These are phyloP conservation scores for Torymus texanus DNA, from an alignment of 2,888 invertebrate genomes.

Conservation along the genomic window DNA sequence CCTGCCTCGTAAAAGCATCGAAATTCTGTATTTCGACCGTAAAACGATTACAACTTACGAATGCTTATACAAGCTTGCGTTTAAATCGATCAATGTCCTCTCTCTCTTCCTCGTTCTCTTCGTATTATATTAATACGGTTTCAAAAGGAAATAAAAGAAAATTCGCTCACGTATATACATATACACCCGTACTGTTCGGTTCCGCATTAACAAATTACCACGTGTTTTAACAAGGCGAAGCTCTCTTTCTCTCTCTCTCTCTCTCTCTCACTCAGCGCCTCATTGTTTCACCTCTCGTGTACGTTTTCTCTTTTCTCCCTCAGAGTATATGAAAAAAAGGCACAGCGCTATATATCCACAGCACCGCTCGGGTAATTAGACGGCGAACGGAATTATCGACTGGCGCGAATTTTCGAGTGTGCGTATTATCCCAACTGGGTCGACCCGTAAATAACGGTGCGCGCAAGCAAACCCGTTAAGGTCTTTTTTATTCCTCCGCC, in stretches of 20 bases:
- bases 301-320: neutral
- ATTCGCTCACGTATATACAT: too few relatives aligned
- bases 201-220: conserved; percentile 37
- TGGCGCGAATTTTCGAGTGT: neutral
- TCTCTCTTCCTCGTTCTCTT: too few relatives aligned
- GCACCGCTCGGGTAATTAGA: neutral
- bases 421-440: neutral
- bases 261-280: neutral
- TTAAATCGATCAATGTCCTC: too few relatives aligned
- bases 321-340: too few relatives aligned
- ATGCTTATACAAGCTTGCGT: too few relatives aligned
- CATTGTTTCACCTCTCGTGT: neutral
- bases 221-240: neutral
- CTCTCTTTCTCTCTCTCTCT: neutral
- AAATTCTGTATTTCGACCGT: too few relatives aligned
- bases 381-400: neutral
- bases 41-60: too few relatives aligned
- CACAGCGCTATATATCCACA: neutral
- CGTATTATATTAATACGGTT: too few relatives aligned
- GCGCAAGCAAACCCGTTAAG: neutral
- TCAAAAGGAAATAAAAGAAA: too few relatives aligned
- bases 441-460: neutral
- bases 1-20: too few relatives aligned
- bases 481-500: too few relatives aligned
- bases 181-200: neutral